Evolutionary conservation across 2,888 invertebrate species (phyloP).

Genomic region (Pheosia gnoma): DNA sequence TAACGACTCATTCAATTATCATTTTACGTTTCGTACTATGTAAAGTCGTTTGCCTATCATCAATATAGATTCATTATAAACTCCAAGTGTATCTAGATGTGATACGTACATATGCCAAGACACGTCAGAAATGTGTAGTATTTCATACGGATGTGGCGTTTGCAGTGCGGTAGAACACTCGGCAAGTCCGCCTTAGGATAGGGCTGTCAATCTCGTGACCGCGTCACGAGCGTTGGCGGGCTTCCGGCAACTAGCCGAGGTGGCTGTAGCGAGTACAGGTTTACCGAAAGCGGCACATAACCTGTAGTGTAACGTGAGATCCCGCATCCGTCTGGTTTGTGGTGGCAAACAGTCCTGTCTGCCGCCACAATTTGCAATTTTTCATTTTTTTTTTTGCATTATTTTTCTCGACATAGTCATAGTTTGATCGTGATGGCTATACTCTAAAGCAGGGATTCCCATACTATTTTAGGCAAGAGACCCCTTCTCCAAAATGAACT

Average conservation of each 20-base stretch:
- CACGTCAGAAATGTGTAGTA: slow-evolving; percentile 17
- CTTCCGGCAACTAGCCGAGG: slow-evolving; percentile 60
- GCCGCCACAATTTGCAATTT: not conserved
- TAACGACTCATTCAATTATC: too few species aligned
- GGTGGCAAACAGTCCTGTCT: not conserved
- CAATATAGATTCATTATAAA: too few species aligned
- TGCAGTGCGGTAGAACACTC: slow-evolving; percentile 39
- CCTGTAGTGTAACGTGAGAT: slow-evolving; percentile 31
- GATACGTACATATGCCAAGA: slow-evolving; percentile 18
- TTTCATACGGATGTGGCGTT: slow-evolving; percentile 12
- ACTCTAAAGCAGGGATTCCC: too few species aligned
- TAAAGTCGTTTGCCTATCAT: too few species aligned
- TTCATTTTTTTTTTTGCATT: not conserved
- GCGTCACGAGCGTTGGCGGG: slow-evolving; percentile 44
- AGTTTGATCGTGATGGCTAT: too few species aligned
- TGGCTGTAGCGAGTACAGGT: slow-evolving; percentile 38
- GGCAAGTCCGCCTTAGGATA: slow-evolving; percentile 45
- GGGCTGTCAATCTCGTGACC: slow-evolving; percentile 58
- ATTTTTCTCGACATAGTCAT: not conserved
- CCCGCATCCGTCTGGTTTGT: slow-evolving; percentile 27
- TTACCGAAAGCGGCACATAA: slow-evolving; percentile 42
- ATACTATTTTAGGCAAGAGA: too few species aligned
- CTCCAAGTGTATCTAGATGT: too few species aligned
- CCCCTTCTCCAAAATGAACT: too few species aligned
- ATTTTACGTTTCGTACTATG: not conserved